Evolutionary conservation across 2,797 vertebrate genomes (phyloP).

Genomic region (Acrossocheilus fasciatus): DNA sequence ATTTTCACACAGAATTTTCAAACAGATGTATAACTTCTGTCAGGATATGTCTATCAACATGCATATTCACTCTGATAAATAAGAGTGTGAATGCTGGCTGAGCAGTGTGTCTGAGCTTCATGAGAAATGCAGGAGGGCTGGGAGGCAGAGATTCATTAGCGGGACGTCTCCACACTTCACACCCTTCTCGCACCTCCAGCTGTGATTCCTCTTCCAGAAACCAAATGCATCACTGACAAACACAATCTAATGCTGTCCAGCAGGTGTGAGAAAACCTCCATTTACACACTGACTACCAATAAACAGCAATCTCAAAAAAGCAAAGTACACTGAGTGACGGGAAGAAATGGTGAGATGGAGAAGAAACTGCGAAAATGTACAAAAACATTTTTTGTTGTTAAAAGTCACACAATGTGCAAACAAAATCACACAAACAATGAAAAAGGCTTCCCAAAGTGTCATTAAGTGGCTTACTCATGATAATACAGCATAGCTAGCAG

Average conservation of each 20-base stretch:
- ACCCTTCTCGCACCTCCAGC: background rate
- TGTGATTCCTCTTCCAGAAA: background rate
- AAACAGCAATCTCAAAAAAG: background rate
- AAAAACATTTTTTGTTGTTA: background rate
- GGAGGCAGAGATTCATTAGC: slow-evolving; percentile 31
- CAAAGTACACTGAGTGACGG: background rate
- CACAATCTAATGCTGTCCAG: background rate
- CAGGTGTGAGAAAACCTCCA: background rate
- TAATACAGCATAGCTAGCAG: background rate
- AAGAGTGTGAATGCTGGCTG: slow-evolving; percentile 5
- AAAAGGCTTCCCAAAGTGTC: background rate
- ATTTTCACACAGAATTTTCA: background rate
- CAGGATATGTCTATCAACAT: background rate
- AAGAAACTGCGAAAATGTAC: background rate
- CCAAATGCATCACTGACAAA: slow-evolving; percentile 25
- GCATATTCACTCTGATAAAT: slow-evolving; percentile 14
- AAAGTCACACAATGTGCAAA: background rate
- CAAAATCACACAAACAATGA: background rate
- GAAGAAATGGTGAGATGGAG: background rate
- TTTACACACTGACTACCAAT: background rate
- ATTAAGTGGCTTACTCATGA: background rate
- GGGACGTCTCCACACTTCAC: slow-evolving; percentile 9
- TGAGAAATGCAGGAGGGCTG: slow-evolving; percentile 31
- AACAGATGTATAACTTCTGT: background rate
- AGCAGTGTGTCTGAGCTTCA: slow-evolving; percentile 21